These are phyloP conservation scores for Lutjanus argentimaculatus DNA, from an alignment of 2,797 vertebrate species.

Conservation along the genomic window DNA sequence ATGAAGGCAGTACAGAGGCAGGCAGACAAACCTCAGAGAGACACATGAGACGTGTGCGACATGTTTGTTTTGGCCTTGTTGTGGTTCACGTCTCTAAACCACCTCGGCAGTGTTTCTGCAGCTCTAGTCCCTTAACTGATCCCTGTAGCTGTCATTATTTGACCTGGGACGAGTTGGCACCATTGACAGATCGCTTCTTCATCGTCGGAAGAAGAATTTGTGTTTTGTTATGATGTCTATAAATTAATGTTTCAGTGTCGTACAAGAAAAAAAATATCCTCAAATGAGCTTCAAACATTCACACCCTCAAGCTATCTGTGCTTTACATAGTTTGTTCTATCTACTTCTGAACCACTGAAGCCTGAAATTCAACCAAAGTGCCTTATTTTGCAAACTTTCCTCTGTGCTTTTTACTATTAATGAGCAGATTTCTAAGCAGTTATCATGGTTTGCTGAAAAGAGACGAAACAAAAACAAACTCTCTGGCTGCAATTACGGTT, in stretches of 20 bases:
- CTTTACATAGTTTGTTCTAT: neutral
- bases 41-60: slow-evolving; percentile 84
- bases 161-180: neutral
- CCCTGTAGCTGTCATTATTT: slow-evolving; percentile 30
- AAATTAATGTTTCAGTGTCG: neutral
- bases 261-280: neutral
- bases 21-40: slow-evolving; percentile 86
- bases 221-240: neutral
- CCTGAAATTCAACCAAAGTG: neutral
- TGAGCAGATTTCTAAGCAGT: neutral
- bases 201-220: neutral
- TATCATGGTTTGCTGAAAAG: neutral
- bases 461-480: neutral
- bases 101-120: slow-evolving; percentile 52
- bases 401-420: neutral
- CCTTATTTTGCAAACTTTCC: neutral
- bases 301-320: neutral
- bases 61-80: slow-evolving; percentile 88
- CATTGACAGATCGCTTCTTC: neutral
- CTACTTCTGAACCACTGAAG: neutral
- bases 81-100: slow-evolving; percentile 84
- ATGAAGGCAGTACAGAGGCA: slow-evolving; percentile 72
- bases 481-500: neutral
- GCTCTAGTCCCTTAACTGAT: slow-evolving; percentile 40
- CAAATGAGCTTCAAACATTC: neutral